Percentiles rank a stretch among this genome's conserved stretches.
Evolutionary conservation across 2,797 vertebrate genomes (phyloP).

Genomic region (Sebastes minor): DNA sequence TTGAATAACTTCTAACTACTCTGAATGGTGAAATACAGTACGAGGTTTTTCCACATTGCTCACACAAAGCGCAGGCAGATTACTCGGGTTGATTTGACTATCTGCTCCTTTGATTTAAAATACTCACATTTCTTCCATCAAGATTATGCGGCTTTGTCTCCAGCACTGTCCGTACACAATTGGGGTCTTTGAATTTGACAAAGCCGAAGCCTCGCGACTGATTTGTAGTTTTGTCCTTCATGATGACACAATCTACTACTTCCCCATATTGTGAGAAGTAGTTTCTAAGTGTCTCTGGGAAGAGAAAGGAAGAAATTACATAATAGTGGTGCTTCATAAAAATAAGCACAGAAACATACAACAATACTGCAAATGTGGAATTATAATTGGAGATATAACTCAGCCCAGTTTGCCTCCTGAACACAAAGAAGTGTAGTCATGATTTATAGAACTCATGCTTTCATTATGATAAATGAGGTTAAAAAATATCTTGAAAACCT

Average conservation of each 20-base stretch:
- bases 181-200: constrained; percentile 99
- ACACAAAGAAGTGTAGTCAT: constrained; percentile 11
- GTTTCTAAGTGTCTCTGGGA: constrained; percentile 95
- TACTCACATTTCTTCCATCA: constrained; percentile 98
- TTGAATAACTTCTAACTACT: constrained; percentile 38
- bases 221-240: constrained; percentile 99
- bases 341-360: constrained; percentile 8
- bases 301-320: constrained; percentile 49
- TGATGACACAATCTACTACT: constrained; percentile 99
- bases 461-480: constrained; percentile 27
- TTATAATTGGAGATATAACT: constrained; percentile 6
- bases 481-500: constrained; percentile 39
- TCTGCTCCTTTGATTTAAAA: constrained; percentile 47
- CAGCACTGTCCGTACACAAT: constrained; percentile 98
- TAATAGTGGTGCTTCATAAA: background rate
- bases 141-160: constrained; percentile 98
- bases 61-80: constrained; percentile 22
- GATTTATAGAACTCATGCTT: constrained; percentile 21
- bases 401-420: constrained; percentile 7
- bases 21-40: constrained; percentile 31
- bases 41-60: constrained; percentile 24
- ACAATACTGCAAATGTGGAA: background rate
- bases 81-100: constrained; percentile 35
- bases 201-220: constrained; percentile 99
- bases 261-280: constrained; percentile 99